phyloP scores from a whole-genome alignment of 2,113 vertebrate genomes.

The Scolopax mira region DNA sequence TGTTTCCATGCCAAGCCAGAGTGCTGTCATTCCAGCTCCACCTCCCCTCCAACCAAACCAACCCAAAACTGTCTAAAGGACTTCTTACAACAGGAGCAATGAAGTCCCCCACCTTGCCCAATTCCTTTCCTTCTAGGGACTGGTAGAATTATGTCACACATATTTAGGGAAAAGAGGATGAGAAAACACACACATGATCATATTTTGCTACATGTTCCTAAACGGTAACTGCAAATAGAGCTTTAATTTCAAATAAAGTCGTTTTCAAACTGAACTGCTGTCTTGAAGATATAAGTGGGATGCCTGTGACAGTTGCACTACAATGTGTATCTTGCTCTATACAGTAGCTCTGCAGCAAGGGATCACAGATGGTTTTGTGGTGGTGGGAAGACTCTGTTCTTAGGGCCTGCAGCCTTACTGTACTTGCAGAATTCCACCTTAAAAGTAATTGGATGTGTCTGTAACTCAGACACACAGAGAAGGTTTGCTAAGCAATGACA shows the following conservation, averaged over 20 bases:
- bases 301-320: background rate
- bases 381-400: background rate
- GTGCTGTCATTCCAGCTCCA: background rate
- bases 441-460: conserved; percentile 64
- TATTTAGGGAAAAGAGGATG: background rate
- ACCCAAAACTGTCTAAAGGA: background rate
- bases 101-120: background rate
- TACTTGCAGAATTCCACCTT: conserved; percentile 75
- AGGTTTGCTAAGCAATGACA: conserved; percentile 78
- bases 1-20: background rate
- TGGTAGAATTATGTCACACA: background rate
- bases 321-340: background rate
- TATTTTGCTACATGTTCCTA: background rate
- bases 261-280: background rate
- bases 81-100: background rate
- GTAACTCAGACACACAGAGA: conserved; percentile 57
- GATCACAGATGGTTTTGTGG: background rate
- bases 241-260: background rate
- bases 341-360: background rate
- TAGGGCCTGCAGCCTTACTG: background rate
- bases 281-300: background rate
- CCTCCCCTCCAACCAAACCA: background rate
- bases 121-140: background rate
- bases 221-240: background rate
- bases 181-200: background rate